These are phyloP conservation scores for Ciconia nigra DNA, from an alignment of 2,797 vertebrate genomes.

Conservation along the genomic window DNA sequence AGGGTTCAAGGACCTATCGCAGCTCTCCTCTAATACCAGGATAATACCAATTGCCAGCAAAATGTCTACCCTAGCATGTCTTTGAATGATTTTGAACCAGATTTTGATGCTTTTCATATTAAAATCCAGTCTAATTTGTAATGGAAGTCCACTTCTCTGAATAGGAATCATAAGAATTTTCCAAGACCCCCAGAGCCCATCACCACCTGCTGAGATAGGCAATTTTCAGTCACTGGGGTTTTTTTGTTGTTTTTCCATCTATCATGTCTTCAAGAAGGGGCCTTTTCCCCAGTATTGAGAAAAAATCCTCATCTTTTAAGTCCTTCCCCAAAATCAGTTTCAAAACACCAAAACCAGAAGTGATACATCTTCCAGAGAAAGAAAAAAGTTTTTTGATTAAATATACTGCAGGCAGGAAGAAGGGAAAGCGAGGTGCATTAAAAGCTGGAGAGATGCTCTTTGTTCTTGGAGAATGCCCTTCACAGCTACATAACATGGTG, in stretches of 20 bases:
- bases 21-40: background rate
- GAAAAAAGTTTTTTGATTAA: background rate
- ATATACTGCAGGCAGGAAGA: background rate
- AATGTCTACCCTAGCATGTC: background rate
- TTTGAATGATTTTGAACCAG: background rate
- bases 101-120: background rate
- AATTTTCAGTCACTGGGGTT: background rate
- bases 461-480: background rate
- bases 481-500: background rate
- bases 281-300: background rate
- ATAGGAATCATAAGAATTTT: accelerated
- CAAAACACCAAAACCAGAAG: background rate
- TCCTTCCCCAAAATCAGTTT: background rate
- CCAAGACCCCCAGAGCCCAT: background rate
- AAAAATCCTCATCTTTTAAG: background rate
- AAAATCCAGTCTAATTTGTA: background rate
- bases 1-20: background rate
- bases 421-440: background rate
- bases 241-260: background rate
- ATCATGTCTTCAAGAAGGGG: background rate
- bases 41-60: background rate
- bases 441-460: background rate
- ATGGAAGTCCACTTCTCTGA: background rate
- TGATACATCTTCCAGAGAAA: background rate
- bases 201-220: background rate